These are phyloP conservation scores for Scophthalmus maximus DNA, from an alignment of 2,113 vertebrate genomes.

Conservation along the genomic window DNA sequence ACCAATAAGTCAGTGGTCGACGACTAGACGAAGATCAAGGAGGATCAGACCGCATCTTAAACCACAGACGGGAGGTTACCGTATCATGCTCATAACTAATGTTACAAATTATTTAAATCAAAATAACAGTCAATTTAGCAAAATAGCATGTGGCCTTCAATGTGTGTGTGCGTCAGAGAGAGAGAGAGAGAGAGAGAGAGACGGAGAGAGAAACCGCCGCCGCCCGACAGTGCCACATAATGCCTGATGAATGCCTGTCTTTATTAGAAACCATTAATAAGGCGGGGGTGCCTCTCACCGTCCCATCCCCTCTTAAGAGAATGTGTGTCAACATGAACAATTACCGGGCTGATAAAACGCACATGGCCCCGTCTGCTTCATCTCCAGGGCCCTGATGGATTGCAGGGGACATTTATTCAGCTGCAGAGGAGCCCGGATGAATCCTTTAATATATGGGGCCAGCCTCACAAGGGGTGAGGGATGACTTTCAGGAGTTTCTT, in stretches of 20 bases:
- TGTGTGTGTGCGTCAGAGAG: not conserved
- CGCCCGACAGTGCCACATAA: slow-evolving; percentile 61
- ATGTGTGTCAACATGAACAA: slow-evolving; percentile 81
- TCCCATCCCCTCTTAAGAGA: slow-evolving; percentile 73
- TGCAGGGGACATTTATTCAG: slow-evolving; percentile 75
- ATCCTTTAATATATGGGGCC: slow-evolving; percentile 71
- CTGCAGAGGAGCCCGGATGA: slow-evolving; percentile 60
- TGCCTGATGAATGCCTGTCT: slow-evolving; percentile 74
- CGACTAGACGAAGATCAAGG: not conserved
- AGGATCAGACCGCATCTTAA: too few relatives aligned
- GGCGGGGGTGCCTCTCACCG: slow-evolving; percentile 65
- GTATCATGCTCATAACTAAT: too few relatives aligned
- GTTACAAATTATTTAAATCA: not conserved
- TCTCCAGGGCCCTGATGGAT: slow-evolving; percentile 74
- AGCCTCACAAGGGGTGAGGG: slow-evolving; percentile 1
- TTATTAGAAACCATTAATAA: slow-evolving; percentile 83
- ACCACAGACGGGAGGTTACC: too few relatives aligned
- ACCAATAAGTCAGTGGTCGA: not conserved
- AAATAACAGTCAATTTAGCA: not conserved
- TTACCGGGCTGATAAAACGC: slow-evolving; percentile 78
- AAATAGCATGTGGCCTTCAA: too few relatives aligned
- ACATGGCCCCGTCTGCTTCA: slow-evolving; percentile 63
- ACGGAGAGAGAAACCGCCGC: not conserved
- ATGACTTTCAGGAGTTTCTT: not conserved
- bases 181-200: slow-evolving; percentile 13